Conservation (phyloP, 64 coral and sea anemone genomes). For the Porites lutea region DNA sequence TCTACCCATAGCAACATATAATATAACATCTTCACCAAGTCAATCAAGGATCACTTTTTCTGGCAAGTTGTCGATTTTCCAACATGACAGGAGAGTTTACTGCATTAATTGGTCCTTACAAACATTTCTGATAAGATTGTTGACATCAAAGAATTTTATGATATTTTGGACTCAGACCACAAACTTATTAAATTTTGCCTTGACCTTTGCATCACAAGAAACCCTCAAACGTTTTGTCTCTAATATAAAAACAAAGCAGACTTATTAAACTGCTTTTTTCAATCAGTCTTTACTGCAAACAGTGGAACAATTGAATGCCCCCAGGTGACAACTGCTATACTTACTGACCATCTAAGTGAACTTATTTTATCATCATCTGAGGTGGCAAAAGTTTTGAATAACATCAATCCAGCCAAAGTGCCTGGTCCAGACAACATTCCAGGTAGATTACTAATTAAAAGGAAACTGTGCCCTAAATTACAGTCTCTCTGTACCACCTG, state of each 20-base stretch:
- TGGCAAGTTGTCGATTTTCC: constrained; percentile 18
- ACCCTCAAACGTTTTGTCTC: not conserved
- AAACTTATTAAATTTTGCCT: not conserved
- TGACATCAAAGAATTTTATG: constrained; percentile 39
- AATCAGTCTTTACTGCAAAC: no score
- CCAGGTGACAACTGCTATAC: not conserved
- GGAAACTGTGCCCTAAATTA: constrained; percentile 1
- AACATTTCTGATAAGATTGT: constrained; percentile 30
- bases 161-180: constrained; percentile 33
- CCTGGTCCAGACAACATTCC: constrained; percentile 30
- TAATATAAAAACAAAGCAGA: constrained; percentile 31
- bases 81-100: constrained; percentile 23
- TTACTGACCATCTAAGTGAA: not conserved
- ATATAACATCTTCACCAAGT: not conserved
- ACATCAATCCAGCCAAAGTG: constrained; percentile 10
- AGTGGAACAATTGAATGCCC: not conserved
- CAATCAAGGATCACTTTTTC: constrained; percentile 8
- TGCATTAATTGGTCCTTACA: constrained; percentile 23
- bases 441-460: constrained; percentile 29
- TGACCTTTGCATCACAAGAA: constrained; percentile 9
- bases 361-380: not conserved
- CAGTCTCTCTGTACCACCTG: not conserved
- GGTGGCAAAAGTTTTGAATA: constrained; percentile 4
- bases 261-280: not conserved
- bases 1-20: not conserved